Evolutionary conservation across 2,113 vertebrate species (phyloP), one percentile per base, ranked within the genome.

Genomic region (Lipophrys pholis): DNA sequence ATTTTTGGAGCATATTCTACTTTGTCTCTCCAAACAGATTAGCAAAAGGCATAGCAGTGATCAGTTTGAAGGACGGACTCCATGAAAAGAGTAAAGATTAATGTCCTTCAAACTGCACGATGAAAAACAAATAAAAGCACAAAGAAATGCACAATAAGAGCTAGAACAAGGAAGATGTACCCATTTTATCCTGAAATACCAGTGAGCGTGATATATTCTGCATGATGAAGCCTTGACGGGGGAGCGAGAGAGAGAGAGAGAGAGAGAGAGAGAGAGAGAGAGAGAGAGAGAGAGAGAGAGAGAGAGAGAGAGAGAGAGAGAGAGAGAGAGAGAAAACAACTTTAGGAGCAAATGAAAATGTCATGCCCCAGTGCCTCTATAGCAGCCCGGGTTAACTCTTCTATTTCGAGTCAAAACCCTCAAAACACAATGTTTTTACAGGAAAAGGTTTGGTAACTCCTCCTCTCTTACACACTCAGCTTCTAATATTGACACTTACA

Each of bases 321-420:
- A 30, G 21, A 2, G 21, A 30, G 2, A 30, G 21, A 35, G 56
- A 74, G 64, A 62, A 67, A 68, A 56, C 11, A 86, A 67, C 46
- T 74, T 71, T 17, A 7, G 63, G 43, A 84, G 61, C 70, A 86
- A 86, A 85, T 87, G 63, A 66, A 82, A 79, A 84, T 84, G 81
- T 90, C 78, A 89, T 70, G 78, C 55, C 72, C 61, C 73, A 74
- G 10, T 86, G 70, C 63, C 16, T 84, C 65, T 57, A 64, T 40
- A 62, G 51, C 45, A 49, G 69, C 21, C 48, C 46, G 42, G 42
- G 61, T 53, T 81, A 61, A 45, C 51, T 81, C 45, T 58, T 75
- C 70, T 62, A 67, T 73, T 73, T 69, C 1, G 6, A 54, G 42
- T 72, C 54, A 9, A 54, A 12, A 74, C 58, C 49, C 59, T 69